Evolutionary conservation across 2,797 vertebrate species (phyloP).

Genomic region (Enteromius mattozi): DNA sequence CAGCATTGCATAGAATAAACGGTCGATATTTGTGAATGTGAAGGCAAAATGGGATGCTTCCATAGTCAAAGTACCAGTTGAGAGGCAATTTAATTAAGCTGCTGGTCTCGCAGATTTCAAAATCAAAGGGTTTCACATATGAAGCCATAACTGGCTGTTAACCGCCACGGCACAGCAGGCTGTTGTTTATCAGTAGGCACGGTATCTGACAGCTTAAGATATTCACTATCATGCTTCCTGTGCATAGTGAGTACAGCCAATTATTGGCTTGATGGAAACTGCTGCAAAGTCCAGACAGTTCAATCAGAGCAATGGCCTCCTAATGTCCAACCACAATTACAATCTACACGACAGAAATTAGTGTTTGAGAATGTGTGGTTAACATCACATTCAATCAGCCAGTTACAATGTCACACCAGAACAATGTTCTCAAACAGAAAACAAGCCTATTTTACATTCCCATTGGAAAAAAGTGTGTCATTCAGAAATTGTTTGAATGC

Average conservation of each 20-base stretch:
- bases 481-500: neutral
- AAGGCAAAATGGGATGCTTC: conserved; percentile 16
- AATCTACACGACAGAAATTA: neutral
- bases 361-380: neutral
- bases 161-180: conserved; percentile 1
- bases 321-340: conserved; percentile 24
- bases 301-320: conserved; percentile 25
- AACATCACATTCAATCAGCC: neutral
- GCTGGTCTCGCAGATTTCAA: conserved; percentile 27
- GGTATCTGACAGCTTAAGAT: conserved; percentile 15
- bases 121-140: conserved; percentile 16
- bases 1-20: conserved; percentile 26
- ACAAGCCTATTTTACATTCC: conserved; percentile 12
- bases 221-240: conserved; percentile 27
- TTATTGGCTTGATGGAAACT: conserved; percentile 33
- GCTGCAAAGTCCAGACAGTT: conserved; percentile 29
- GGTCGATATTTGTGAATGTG: neutral
- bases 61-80: neutral
- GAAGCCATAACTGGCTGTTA: conserved; percentile 19
- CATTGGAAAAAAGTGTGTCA: neutral
- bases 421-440: conserved; percentile 3
- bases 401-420: conserved; percentile 6
- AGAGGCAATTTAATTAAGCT: conserved; percentile 34
- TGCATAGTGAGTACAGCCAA: conserved; percentile 4
- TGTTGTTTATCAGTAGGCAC: conserved; percentile 33